Percentiles rank a stretch among this genome's conserved stretches.
Evolutionary conservation across 2,113 vertebrate genomes (phyloP).

Genomic region (rabbit (Oryctolagus cuniculus)): mOryCun1.1 NC_091440.1:38732001-38732500

Average conservation of each 20-base stretch:
- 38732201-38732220: background rate
- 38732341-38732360: background rate
- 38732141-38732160: background rate
- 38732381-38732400: background rate
- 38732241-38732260: background rate
- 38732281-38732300: background rate
- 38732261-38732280: background rate
- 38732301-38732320: constrained; percentile 13
- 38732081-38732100: no score
- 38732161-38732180: background rate
- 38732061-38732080: no score
- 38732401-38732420: background rate
- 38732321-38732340: background rate
- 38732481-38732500: background rate
- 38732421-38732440: constrained; percentile 15
- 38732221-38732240: background rate
- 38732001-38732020: no score
- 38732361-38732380: background rate
- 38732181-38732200: background rate
- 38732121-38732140: no score
- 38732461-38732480: background rate
- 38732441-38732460: background rate
- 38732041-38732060: no score
- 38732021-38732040: no score
- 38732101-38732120: no score